A percentile compares a stretch with the other conserved stretches of the same genome.
phyloP scores from a whole-genome alignment of 2,888 invertebrate species.

The Nomada goodeniana region DNA sequence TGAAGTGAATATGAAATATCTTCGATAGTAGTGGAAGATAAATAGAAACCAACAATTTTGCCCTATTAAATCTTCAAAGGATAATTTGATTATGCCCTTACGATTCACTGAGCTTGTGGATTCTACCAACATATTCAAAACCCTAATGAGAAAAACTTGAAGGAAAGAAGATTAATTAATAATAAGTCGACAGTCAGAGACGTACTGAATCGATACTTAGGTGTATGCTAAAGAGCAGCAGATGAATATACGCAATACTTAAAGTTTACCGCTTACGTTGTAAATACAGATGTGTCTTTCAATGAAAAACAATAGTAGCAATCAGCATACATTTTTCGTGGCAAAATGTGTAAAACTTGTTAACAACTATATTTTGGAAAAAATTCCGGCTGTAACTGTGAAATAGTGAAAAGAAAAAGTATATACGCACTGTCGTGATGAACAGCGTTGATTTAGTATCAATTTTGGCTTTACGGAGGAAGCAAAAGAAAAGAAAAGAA shows the following conservation, averaged over 20 bases:
- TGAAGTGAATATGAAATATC: conserved; percentile 32
- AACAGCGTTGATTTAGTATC: conserved; percentile 21
- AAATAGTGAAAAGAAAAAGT: conserved; percentile 40
- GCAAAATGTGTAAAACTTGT: conserved; percentile 33
- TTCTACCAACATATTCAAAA: conserved; percentile 36
- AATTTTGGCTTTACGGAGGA: conserved; percentile 46
- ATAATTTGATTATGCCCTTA: conserved; percentile 45
- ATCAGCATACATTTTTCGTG: conserved; percentile 14
- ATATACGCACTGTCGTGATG: conserved; percentile 18
- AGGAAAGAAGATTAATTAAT: conserved; percentile 39
- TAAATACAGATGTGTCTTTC: conserved; percentile 42
- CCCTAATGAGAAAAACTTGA: conserved; percentile 37
- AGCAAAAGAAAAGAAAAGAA: conserved; percentile 16
- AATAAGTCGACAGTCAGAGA: conserved; percentile 48
- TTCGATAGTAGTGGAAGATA: conserved; percentile 53
- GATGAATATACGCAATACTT: conserved; percentile 40
- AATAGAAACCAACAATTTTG: conserved; percentile 49
- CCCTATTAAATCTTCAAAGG: conserved; percentile 7
- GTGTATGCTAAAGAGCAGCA: conserved; percentile 54
- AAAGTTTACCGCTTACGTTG: conserved; percentile 40
- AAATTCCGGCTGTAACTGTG: conserved; percentile 38
- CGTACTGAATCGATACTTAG: conserved; percentile 42
- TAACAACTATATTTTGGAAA: conserved; percentile 34
- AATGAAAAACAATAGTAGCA: conserved; percentile 25
- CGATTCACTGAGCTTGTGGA: conserved; percentile 24